Base-by-base conservation (phyloP, 2,888 invertebrate species). In the Dichetophora obliterata region DNA sequence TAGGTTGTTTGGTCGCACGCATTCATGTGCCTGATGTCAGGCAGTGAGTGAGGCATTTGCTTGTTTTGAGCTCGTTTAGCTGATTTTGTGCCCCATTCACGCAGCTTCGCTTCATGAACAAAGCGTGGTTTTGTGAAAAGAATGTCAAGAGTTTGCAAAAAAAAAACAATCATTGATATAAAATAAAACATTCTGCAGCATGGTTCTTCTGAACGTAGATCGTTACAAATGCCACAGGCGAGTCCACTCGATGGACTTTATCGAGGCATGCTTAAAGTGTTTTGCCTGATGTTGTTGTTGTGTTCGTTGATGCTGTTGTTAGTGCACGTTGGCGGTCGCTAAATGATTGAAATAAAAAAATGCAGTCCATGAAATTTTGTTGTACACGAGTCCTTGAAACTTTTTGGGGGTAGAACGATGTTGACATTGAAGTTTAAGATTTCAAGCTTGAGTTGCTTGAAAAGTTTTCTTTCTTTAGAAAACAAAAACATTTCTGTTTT, bases 61-160 rank as follows among this genome's bases (percentile, higher is more conserved):
- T 68, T 16, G 14, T 68, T 50, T 48, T 48, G 27, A 16, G 48
- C 66, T 66, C 68, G 24, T 27, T 68, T 68, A 52, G 68, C 11
- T 24, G 48, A 68, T 50, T 48, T 16, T 68, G 43, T 27, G 68
- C 50, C n/a, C 22, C 50, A 50, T 68, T 22, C 68, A 50, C 66
- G 9, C 16, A 27, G 27, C 5, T 14, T 54, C n/a, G 52, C 11
- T 69, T 22, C 54, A 54, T 22, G 54, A 2, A n/a, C 54, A 22
- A 19, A 27, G n/a, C 54, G 31, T 27, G 24, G 57, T 70, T 34
- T 27, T 59, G 9, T 9, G 3, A 14, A 59, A 22, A 59, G 24
- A 59, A 57, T 22, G 22, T 8, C 57, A 19, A 59, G 37, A 37
- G 8, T 5, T 6, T 8, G 6, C 11, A 43, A 43, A 11, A 43